phyloP scores from a whole-genome alignment of 2,888 invertebrate species.

The Cerceris ruficornis region DNA sequence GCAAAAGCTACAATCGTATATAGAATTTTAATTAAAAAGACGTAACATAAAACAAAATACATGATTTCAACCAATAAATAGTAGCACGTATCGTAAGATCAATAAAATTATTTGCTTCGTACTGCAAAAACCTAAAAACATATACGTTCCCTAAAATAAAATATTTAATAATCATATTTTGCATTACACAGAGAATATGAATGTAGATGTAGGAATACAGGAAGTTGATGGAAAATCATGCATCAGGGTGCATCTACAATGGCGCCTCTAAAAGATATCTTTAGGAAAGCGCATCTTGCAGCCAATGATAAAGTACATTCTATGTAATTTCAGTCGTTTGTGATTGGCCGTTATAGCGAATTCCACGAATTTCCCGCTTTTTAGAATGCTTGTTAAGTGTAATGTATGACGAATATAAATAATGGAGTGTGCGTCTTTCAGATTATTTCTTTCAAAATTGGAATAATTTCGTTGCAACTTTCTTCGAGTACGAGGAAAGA shows the following conservation, averaged over 20 bases:
- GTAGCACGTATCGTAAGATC: too few relatives aligned
- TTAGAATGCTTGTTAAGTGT: conserved; percentile 25
- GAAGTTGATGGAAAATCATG: too few relatives aligned
- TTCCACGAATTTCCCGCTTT: conserved; percentile 53
- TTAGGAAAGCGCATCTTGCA: conserved; percentile 8
- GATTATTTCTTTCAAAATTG: conserved; percentile 25
- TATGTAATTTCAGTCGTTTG: not conserved
- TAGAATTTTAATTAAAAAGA: too few relatives aligned
- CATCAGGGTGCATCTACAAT: not conserved
- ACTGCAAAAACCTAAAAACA: too few relatives aligned
- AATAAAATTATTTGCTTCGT: too few relatives aligned
- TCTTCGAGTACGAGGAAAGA: conserved; percentile 5
- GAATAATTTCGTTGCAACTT: conserved; percentile 9
- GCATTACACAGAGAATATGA: too few relatives aligned
- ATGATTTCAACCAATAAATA: too few relatives aligned
- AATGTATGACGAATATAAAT: conserved; percentile 57
- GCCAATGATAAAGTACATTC: conserved; percentile 26
- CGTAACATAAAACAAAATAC: too few relatives aligned
- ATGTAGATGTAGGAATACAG: too few relatives aligned
- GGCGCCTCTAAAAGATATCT: not conserved
- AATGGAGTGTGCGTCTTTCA: conserved; percentile 55
- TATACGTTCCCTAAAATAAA: too few relatives aligned
- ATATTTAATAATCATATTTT: too few relatives aligned
- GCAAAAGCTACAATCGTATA: too few relatives aligned
- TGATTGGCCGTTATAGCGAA: conserved; percentile 33